Evolutionary conservation across 2,113 vertebrate species (phyloP), one percentile per base, ranked within the genome.

Genomic region (Calyptomena viridis): DNA sequence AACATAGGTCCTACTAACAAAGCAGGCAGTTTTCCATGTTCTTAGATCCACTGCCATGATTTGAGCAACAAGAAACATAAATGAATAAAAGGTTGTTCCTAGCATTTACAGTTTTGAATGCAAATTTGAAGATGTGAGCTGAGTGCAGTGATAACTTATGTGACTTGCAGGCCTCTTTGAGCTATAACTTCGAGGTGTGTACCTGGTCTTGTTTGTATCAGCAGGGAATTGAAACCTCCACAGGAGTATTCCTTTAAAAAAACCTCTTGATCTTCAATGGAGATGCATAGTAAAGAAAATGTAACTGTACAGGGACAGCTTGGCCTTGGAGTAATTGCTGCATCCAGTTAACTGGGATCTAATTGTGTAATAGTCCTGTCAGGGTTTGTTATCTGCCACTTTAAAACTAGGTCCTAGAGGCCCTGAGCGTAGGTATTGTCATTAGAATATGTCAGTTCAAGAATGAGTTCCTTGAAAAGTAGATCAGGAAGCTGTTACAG

Each of bases 401-500:
- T 50, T 68, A 52, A 71, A 91, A 46, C 37, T 39, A 44, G 13
- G 20, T 95, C 76, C 63, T 85, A 35, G 60, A 64, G 59, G 16
- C 67, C 46, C 27, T 50, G 25, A 69, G 50, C 33, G 11, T 56
- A 67, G 44, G 42, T 88, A 46, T 59, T 0, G 0, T 92, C 40
- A 11, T 47, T 75, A 64, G 58, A 75, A 17, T 64, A 28, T 60
- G 74, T 87, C 74, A 79, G 53, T 31, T 89, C 49, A 64, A 49
- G 73, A 52, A 62, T 68, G 25, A 78, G 31, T 64, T 73, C 66
- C n/a, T 93, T 0, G 0, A 71, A 64, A 92, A 93, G 56, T 74
- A 39, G 69, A 82, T 94, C 77, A 89, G 89, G 87, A 92, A 96
- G 74, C 84, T 93, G 66, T 68, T 84, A 47, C 6, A 80, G 59